Conservation (phyloP, 2,888 invertebrate genomes). For the Pardosa pseudoannulata region DNA sequence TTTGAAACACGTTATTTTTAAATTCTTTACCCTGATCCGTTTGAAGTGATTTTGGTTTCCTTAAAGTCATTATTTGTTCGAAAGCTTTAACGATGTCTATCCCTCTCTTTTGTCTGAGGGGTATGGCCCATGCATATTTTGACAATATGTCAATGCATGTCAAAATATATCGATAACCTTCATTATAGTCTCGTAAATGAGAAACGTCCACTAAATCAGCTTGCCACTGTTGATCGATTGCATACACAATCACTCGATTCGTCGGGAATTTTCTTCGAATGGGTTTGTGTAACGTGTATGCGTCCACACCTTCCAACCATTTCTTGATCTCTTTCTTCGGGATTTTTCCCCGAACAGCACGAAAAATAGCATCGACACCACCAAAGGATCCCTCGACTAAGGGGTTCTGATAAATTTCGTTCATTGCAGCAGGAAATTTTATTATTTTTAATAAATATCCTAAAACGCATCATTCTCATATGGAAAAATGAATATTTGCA, state of each 20-base stretch:
- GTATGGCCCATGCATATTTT: too few relatives aligned
- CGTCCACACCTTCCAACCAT: too few relatives aligned
- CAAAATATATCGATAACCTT: constrained; percentile 62
- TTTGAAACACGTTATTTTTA: constrained; percentile 62
- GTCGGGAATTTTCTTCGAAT: too few relatives aligned
- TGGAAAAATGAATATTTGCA: too few relatives aligned
- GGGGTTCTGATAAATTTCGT: constrained; percentile 35
- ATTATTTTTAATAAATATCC: too few relatives aligned
- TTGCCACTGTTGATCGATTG: constrained; percentile 72
- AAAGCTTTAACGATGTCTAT: constrained; percentile 49
- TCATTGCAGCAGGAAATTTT: not conserved
- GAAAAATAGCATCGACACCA: constrained; percentile 8
- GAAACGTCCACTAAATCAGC: constrained; percentile 13
- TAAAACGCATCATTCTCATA: too few relatives aligned
- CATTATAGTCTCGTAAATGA: too few relatives aligned
- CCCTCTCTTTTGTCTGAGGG: too few relatives aligned
- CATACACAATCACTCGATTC: too few relatives aligned
- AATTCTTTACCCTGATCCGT: constrained; percentile 75
- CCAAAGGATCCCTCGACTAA: constrained; percentile 23
- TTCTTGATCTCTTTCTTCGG: too few relatives aligned
- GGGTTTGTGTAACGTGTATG: constrained; percentile 35
- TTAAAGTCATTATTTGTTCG: constrained; percentile 48
- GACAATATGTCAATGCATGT: constrained; percentile 65
- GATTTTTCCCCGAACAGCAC: too few relatives aligned
- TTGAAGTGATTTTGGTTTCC: constrained; percentile 70